Conservation (phyloP, 2,797 vertebrate genomes). For the Cirrhinus mrigala region DNA sequence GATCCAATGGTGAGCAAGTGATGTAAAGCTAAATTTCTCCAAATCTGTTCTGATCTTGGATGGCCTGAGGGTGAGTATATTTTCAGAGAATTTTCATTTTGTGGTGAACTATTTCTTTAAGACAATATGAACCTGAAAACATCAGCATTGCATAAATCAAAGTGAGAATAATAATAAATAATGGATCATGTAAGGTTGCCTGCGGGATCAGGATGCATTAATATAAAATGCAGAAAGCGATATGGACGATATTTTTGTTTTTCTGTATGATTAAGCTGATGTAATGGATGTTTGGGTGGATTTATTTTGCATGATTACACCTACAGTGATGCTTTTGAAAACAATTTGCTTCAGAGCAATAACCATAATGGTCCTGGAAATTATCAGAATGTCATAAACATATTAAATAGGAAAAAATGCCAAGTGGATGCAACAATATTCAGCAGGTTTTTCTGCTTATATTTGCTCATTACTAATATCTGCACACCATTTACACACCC, state of each 20-base stretch:
- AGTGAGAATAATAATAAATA: constrained; percentile 11
- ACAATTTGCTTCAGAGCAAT: constrained; percentile 15
- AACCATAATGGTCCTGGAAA: not conserved
- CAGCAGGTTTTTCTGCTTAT: not conserved
- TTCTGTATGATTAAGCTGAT: constrained; percentile 29
- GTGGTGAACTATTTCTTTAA: not conserved
- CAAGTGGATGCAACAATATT: constrained; percentile 1
- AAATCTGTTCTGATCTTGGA: too few relatives aligned
- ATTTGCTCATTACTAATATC: not conserved
- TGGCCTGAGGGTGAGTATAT: not conserved
- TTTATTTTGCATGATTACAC: constrained; percentile 13
- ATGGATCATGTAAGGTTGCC: not conserved
- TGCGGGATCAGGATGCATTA: constrained; percentile 19
- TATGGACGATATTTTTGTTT: not conserved
- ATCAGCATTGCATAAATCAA: not conserved
- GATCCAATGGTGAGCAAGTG: too few relatives aligned
- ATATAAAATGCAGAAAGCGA: constrained; percentile 9
- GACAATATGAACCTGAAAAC: not conserved
- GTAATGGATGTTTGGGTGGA: not conserved
- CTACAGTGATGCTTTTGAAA: constrained; percentile 30
- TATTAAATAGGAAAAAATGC: not conserved
- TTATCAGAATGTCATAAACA: not conserved
- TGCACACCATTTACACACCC: not conserved
- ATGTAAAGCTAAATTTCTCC: too few relatives aligned
- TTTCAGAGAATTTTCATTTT: not conserved